Conservation (phyloP, 2,888 invertebrate genomes). For the Gastrophysa polygoni region DNA sequence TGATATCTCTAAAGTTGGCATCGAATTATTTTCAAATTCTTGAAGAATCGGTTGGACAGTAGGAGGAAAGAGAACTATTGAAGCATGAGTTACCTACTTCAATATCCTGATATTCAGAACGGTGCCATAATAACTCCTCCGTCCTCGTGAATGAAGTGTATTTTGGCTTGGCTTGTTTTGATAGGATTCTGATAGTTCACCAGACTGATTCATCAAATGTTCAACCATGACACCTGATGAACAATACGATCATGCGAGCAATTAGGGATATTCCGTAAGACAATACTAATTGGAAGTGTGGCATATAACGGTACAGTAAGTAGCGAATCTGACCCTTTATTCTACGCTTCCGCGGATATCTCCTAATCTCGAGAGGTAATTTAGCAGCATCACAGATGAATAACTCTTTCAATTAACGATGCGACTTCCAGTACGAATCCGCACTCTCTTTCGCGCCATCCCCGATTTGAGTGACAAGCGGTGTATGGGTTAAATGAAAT, state of each 20-base stretch:
- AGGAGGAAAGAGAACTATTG: no score
- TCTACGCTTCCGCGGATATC: conserved; percentile 33
- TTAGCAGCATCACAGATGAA: conserved; percentile 56
- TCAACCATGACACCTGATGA: neutral
- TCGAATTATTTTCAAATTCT: no score
- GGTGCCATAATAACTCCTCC: no score
- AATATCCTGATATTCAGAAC: no score
- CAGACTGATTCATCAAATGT: neutral
- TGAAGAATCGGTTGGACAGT: no score
- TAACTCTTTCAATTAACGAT: conserved; percentile 41
- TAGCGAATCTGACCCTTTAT: neutral
- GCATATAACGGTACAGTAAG: neutral
- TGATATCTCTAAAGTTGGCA: no score
- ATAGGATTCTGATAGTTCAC: no score
- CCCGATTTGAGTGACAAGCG: conserved; percentile 56
- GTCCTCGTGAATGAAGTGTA: no score
- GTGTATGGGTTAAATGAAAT: conserved; percentile 60
- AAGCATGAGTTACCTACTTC: no score
- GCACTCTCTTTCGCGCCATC: conserved; percentile 51
- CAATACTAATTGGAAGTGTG: neutral
- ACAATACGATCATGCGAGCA: neutral
- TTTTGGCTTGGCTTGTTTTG: no score
- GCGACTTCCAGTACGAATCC: conserved; percentile 15
- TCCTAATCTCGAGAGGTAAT: conserved; percentile 53
- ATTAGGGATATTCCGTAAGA: neutral